These are phyloP conservation scores for Campoletis sonorensis DNA, from an alignment of 1,140 invertebrate species.

Conservation along the genomic window DNA sequence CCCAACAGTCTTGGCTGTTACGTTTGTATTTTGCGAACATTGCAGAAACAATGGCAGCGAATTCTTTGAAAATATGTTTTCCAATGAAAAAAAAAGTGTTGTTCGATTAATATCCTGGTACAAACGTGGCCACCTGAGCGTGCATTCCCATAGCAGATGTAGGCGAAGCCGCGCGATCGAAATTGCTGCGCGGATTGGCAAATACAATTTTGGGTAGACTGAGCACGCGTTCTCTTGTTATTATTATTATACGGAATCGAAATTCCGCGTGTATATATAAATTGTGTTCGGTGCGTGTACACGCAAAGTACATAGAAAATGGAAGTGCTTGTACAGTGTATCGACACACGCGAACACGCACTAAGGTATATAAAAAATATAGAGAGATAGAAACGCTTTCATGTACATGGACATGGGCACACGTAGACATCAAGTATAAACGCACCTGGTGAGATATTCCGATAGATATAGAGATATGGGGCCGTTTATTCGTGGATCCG, in stretches of 20 bases:
- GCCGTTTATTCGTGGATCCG: not conserved
- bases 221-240: slow-evolving; percentile 61
- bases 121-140: not conserved
- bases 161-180: slow-evolving; percentile 45
- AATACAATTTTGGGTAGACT: slow-evolving; percentile 59
- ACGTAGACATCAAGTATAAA: slow-evolving; percentile 1
- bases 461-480: not conserved
- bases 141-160: slow-evolving; percentile 33
- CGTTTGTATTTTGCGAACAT: not conserved
- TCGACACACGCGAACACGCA: not conserved
- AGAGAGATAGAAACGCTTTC: slow-evolving; percentile 31
- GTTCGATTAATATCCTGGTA: not conserved
- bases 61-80: too few relatives aligned
- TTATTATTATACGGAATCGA: slow-evolving; percentile 60
- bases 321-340: not conserved
- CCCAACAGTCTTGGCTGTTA: not conserved
- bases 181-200: slow-evolving; percentile 43
- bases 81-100: too few relatives aligned
- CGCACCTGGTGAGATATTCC: slow-evolving; percentile 7
- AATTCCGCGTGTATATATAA: slow-evolving; percentile 55
- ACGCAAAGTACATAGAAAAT: slow-evolving; percentile 5
- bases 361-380: not conserved
- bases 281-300: not conserved
- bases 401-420: not conserved
- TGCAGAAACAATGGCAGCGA: too few relatives aligned